Evolutionary conservation across 2,888 invertebrate genomes (phyloP), one percentile per base, ranked within the genome.

Genomic region (Neoscelio sp.): DNA sequence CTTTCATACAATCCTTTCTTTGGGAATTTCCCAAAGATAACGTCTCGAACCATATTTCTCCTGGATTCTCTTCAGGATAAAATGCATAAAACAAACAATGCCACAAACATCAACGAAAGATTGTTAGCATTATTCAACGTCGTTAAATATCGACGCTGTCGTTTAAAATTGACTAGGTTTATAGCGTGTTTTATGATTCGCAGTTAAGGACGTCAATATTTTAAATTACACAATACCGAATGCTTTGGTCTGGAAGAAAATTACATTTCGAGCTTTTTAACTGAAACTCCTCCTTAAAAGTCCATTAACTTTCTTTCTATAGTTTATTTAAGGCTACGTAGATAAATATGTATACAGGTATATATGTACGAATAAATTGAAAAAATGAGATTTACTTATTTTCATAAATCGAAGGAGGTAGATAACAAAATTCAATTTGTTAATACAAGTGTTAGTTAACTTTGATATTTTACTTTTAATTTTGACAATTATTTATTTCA

Each of bases 291-390:
- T 64, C 64, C 35, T 52, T 52, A 52, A 52, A 65, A 52, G 30
- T 65, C 65, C 52, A 65, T 65, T 65, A 65, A 50, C 28, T 65
- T 65, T 65, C 50, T 65, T 65, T 42, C 20, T 6, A 65, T 52
- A 18, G 28, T 52, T 65, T 50, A 50, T 46, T 60, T 30, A 44
- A 42, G 33, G 7, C 33, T 13, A 20, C 12, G 13, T 33, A 23
- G 13, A 7, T 12, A 18, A 0, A 2, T 2, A 8, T 13, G 5
- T 1, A 6, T 35, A 13, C 8, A 12, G 12, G 2, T 35, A 35
- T 13, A 13, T 35, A 13, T 13, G 35, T 35, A 1, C 5, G 30
- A 1, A 33, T 17, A 20, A 52, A 35, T 35, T 15, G 33, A 17
- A 50, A 50, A 50, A 50, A 28, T 50, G 33, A 33, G n/a, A 23